Evolutionary conservation across 2,113 vertebrate genomes (phyloP), one percentile per base, ranked within the genome.

Genomic region (Furnarius figulus): DNA sequence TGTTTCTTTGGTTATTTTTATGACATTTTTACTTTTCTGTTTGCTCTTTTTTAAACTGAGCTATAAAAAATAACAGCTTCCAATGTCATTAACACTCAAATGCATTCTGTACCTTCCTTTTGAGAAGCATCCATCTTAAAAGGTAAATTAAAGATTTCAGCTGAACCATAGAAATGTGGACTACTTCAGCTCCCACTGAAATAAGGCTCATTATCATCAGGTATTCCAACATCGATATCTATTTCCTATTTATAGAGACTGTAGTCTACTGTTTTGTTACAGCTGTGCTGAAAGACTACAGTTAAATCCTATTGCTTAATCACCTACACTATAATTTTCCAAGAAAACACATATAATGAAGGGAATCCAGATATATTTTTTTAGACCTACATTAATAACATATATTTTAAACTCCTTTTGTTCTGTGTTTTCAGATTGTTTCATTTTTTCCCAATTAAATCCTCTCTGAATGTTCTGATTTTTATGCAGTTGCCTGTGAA

Each of bases 1-100:
- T 68, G 33, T 77, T 93, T 90, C 79, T 85, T 67, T 58, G 33
- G 86, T 73, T 87, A 76, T 66, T 95, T 95, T 97, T 23, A 87
- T 85, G 62, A 35, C 40, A 46, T 82, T 92, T 95, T 93, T 56
- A 70, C 17, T 85, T 80, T 88, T 91, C 75, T 83, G 42, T 87
- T 96, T 89, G 46, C 33, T 84, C 27, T 83, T 46, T 92, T 92
- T 81, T 88, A 84, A 94, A 56, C 28, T 35, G 37, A 89, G 18
- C 59, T 67, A 28, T 74, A 72, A 97, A 94, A 66, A 55, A 17
- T 25, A 90, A 59, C 8, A 44, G 12, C 12, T 90, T 58, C 25
- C 55, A 85, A 46, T 62, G 42, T 70, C 65, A 88, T 74, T 86
- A 94, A 47, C 21, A 46, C 30, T 52, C 28, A 84, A 55, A 86